These are phyloP conservation scores for Phrynocephalus vlangalii DNA, from an alignment of 2,797 vertebrate genomes.

Conservation along the genomic window DNA sequence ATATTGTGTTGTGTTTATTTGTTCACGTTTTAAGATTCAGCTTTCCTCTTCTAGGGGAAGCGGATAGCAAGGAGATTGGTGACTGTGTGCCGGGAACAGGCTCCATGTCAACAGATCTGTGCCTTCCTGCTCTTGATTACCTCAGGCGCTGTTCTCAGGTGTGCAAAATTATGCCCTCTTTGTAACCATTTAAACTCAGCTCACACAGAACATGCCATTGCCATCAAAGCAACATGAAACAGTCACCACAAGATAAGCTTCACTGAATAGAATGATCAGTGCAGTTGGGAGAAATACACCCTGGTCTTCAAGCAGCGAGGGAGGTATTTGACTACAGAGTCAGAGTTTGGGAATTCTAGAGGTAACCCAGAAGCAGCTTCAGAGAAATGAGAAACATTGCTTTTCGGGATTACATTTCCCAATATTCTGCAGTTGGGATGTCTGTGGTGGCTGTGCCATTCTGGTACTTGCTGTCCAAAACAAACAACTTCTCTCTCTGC, in stretches of 20 bases:
- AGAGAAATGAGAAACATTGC: too few species aligned
- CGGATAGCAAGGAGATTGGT: constrained; percentile 92
- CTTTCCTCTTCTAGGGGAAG: constrained; percentile 82
- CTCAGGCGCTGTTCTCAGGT: constrained; percentile 96
- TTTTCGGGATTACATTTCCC: too few species aligned
- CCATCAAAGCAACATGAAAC: neutral
- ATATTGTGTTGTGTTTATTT: constrained; percentile 25
- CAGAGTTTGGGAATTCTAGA: neutral
- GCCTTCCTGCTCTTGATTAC: constrained; percentile 94
- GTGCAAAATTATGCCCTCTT: neutral
- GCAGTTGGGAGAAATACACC: neutral
- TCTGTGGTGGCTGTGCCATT: too few species aligned
- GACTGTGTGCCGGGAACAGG: constrained; percentile 86
- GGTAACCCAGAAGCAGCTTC: too few species aligned
- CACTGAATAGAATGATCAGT: neutral
- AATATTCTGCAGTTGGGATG: too few species aligned
- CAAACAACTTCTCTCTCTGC: too few species aligned
- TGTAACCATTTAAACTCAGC: neutral
- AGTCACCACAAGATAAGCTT: neutral
- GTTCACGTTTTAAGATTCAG: neutral
- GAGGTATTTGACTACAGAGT: too few species aligned
- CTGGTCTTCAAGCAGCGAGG: neutral
- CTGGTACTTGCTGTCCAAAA: too few species aligned
- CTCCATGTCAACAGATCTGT: constrained; percentile 91
- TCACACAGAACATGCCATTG: neutral